These are phyloP conservation scores for Ichneumoninae sp. DNA, from an alignment of 2,888 invertebrate species.

Conservation along the genomic window DNA sequence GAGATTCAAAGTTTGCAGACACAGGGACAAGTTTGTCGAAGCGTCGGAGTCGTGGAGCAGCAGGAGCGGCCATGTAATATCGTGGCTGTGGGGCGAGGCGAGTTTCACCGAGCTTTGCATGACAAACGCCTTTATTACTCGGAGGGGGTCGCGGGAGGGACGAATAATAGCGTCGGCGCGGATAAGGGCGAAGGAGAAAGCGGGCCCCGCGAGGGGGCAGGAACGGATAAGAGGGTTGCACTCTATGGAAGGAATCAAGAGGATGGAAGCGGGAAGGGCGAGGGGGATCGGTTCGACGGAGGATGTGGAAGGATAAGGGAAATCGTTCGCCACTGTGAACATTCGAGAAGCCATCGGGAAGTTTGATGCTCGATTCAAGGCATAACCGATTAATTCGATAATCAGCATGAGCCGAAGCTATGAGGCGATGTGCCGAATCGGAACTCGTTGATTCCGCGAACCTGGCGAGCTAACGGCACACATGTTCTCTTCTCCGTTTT, in stretches of 20 bases:
- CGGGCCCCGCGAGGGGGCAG: conserved; percentile 13
- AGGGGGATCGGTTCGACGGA: neutral
- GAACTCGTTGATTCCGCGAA: neutral
- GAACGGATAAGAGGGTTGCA: conserved; percentile 35
- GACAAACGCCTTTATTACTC: conserved; percentile 64
- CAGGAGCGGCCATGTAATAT: conserved; percentile 52
- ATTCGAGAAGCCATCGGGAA: conserved; percentile 34
- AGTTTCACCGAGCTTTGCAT: conserved; percentile 62
- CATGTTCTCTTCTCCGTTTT: neutral
- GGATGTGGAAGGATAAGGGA: conserved; percentile 6
- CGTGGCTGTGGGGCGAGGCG: conserved; percentile 23
- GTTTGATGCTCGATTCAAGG: conserved; percentile 36
- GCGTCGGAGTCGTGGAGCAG: conserved; percentile 4
- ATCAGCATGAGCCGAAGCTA: conserved; percentile 1
- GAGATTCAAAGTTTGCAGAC: conserved; percentile 53
- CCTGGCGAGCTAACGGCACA: neutral
- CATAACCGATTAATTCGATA: conserved; percentile 33
- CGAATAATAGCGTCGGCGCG: conserved; percentile 42
- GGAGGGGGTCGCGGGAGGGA: neutral
- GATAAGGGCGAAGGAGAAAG: conserved; percentile 30
- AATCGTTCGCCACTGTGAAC: conserved; percentile 44
- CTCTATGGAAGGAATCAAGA: conserved; percentile 30
- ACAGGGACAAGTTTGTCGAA: conserved; percentile 29
- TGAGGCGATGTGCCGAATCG: neutral
- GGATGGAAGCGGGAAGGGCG: conserved; percentile 2